A percentile compares a stretch with the other conserved stretches of the same genome.
These are phyloP conservation scores for Ichneumoninae sp. DNA, from an alignment of 2,888 invertebrate species.

Conservation along the genomic window DNA sequence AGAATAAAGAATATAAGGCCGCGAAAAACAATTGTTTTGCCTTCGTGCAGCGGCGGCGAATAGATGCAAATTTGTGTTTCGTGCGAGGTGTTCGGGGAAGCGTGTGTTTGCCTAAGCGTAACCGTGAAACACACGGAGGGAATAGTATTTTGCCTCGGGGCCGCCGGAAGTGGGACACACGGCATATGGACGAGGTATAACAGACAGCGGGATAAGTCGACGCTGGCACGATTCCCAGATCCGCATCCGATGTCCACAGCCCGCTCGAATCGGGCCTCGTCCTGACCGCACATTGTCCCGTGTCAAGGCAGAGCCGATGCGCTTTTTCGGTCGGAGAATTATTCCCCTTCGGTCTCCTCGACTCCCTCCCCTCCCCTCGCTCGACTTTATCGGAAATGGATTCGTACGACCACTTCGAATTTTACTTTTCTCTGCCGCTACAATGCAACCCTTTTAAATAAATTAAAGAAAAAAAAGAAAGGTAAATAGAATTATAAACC, in stretches of 20 bases:
- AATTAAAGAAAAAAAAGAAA: not conserved
- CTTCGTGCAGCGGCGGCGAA: not conserved
- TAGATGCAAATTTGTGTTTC: conserved; percentile 14
- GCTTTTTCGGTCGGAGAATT: conserved; percentile 55
- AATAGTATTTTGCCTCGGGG: conserved; percentile 24
- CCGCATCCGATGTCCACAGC: conserved; percentile 58
- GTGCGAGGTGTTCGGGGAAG: conserved; percentile 4
- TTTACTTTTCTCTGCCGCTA: not conserved
- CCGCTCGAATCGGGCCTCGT: conserved; percentile 48
- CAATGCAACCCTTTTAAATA: not conserved
- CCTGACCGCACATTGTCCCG: conserved; percentile 59
- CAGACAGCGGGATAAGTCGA: conserved; percentile 69
- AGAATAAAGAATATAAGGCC: not conserved
- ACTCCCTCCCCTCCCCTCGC: not conserved
- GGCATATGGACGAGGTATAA: conserved; percentile 68
- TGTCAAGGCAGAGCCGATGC: conserved; percentile 59
- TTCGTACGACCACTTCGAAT: not conserved
- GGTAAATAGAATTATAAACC: conserved; percentile 27
- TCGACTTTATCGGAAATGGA: conserved; percentile 26
- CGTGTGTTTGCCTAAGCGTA: conserved; percentile 1
- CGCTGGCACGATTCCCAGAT: conserved; percentile 73
- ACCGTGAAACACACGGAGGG: conserved; percentile 18
- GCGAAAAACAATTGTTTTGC: conserved; percentile 1
- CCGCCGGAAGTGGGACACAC: conserved; percentile 63
- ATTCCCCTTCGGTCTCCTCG: conserved; percentile 29